Percentiles rank a stretch among this genome's conserved stretches.
Conservation (phyloP, 2,797 vertebrate species). For the Siniperca scherzeri region DNA sequence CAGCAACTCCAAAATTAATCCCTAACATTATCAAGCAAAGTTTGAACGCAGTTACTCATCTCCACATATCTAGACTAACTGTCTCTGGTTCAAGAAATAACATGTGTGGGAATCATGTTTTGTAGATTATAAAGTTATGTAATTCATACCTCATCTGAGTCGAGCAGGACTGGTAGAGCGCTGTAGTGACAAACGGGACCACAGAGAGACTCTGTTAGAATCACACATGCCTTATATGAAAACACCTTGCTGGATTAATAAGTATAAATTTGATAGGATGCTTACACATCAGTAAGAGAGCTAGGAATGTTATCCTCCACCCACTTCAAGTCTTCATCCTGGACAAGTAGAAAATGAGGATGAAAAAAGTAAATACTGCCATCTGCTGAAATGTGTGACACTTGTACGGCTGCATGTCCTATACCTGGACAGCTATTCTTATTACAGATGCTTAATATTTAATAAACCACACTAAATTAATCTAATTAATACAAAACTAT, state of each 20-base stretch:
- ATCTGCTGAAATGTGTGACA: slow-evolving; percentile 67
- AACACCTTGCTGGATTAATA: slow-evolving; percentile 7
- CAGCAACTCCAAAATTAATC: neutral
- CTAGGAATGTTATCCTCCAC: slow-evolving; percentile 90
- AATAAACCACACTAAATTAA: neutral
- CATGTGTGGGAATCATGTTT: neutral
- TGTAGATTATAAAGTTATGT: neutral
- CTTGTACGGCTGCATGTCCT: neutral
- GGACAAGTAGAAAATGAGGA: slow-evolving; percentile 36
- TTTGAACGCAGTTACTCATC: neutral
- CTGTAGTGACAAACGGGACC: slow-evolving; percentile 69
- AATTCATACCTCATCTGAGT: slow-evolving; percentile 88
- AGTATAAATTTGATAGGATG: slow-evolving; percentile 36
- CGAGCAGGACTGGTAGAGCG: slow-evolving; percentile 88
- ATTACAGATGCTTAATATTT: neutral
- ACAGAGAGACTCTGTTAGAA: slow-evolving; percentile 37
- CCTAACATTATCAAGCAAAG: neutral
- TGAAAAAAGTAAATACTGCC: slow-evolving; percentile 74
- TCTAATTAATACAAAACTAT: neutral
- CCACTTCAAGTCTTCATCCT: slow-evolving; percentile 91
- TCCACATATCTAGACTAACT: neutral
- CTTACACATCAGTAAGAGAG: slow-evolving; percentile 88
- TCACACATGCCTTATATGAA: neutral
- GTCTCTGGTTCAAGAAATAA: slow-evolving; percentile 6
- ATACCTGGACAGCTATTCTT: neutral